Evolutionary conservation across 1,140 invertebrate genomes (phyloP).

Genomic region (Drosophila aff.): DNA sequence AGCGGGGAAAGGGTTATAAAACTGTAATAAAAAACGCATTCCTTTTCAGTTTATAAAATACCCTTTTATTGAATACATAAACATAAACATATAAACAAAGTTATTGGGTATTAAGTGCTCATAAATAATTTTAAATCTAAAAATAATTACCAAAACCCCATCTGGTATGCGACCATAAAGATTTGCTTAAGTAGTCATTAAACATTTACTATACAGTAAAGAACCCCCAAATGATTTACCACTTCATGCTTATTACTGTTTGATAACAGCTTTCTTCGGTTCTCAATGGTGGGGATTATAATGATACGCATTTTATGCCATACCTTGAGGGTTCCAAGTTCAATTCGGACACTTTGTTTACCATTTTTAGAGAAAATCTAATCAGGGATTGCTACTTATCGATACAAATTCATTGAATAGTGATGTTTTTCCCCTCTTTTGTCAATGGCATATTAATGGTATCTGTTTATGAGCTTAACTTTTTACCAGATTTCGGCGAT

Average conservation of each 20-base stretch:
- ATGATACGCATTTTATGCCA: slow-evolving; percentile 5
- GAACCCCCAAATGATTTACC: not conserved
- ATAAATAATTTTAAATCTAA: not conserved
- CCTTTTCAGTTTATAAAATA: not conserved
- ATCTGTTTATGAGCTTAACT: slow-evolving; percentile 2
- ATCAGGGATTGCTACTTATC: slow-evolving; percentile 21
- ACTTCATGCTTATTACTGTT: not conserved
- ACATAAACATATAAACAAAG: not conserved
- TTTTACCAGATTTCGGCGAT: slow-evolving; percentile 20
- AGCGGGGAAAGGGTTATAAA: not conserved
- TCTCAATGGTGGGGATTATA: not conserved
- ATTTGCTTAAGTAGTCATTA: not conserved
- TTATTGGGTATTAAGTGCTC: not conserved
- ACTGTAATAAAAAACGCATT: not conserved
- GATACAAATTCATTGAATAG: slow-evolving; percentile 17
- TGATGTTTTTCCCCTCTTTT: not conserved
- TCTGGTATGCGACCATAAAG: not conserved
- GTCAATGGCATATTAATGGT: slow-evolving; percentile 44
- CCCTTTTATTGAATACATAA: not conserved
- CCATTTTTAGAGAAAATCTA: slow-evolving; percentile 16
- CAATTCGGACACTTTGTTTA: not conserved
- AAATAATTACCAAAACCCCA: not conserved
- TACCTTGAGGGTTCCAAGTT: not conserved
- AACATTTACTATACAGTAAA: not conserved
- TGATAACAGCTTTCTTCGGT: not conserved